These are phyloP conservation scores for Volucella zonaria DNA, from an alignment of 2,888 invertebrate genomes.

Conservation along the genomic window DNA sequence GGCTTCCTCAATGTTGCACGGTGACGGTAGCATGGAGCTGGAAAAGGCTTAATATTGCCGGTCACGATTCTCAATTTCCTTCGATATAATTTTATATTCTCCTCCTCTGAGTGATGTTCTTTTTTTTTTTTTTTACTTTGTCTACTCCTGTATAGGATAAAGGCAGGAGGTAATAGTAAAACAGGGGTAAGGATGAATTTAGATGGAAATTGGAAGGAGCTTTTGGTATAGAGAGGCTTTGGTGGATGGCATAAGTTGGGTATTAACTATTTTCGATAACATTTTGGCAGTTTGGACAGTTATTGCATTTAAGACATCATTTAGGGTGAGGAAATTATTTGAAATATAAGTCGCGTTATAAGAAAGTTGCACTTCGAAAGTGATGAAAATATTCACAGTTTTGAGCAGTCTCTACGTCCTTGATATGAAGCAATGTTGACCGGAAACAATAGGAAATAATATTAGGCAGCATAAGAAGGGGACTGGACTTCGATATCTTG, in stretches of 20 bases:
- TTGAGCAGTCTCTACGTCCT: too few relatives aligned
- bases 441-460: too few relatives aligned
- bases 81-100: slow-evolving; percentile 62
- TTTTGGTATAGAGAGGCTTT: slow-evolving; percentile 20
- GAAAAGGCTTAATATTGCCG: slow-evolving; percentile 58
- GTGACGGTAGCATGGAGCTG: background rate
- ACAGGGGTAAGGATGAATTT: slow-evolving; percentile 10
- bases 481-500: too few relatives aligned
- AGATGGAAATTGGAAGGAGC: background rate
- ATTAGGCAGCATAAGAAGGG: too few relatives aligned
- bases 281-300: slow-evolving; percentile 21
- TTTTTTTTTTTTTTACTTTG: slow-evolving; percentile 63
- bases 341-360: too few relatives aligned
- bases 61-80: slow-evolving; percentile 73
- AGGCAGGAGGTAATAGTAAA: slow-evolving; percentile 13
- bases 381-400: too few relatives aligned
- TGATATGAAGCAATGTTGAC: too few relatives aligned
- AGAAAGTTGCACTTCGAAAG: too few relatives aligned
- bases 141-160: background rate
- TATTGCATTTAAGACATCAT: slow-evolving; percentile 24
- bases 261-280: slow-evolving; percentile 31
- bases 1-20: background rate
- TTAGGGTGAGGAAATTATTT: background rate
- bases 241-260: slow-evolving; percentile 10
- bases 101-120: slow-evolving; percentile 62